Evolutionary conservation across 2,888 invertebrate species (phyloP), one percentile per base, ranked within the genome.

Genomic region (Acrocyrtus sp.): DNA sequence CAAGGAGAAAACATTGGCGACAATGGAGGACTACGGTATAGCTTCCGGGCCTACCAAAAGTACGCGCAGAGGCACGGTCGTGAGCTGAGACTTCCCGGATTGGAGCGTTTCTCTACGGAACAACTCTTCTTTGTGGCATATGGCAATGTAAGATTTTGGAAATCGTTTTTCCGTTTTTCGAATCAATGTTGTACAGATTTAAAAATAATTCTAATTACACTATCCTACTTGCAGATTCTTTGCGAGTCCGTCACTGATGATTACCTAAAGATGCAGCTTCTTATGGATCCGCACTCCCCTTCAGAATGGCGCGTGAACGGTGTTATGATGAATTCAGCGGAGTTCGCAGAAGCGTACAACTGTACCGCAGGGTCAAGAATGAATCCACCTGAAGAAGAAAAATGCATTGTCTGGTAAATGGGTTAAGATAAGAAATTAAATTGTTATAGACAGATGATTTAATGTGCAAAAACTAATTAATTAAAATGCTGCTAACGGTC

Each of bases 11-110:
- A 60, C 22, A 60, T 60, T 47, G 60, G 82, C 0, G 98, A 98
- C 83, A 97, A 97, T 83, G 97, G 97, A 0, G 97, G 97, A 0
- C 88, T 98, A 61, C 95, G 96, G 82, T 94, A 96, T 84, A 93
- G 96, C 0, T 97, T 90, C 81, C 84, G 86, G 81, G 93, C 95
- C 1, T 96, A 95, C 84, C 87, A 90, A 78, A 89, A 89, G 78
- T 95, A 94, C 92, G 85, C 92, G 15, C 83, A 85, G 45, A 84
- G 86, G 15, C 84, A 87, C 0, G 72, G 65, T 15, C 43, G 10
- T 12, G 74, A 72, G 1, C 85, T 84, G 76, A 92, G 92, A 83
- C 85, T 87, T 87, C 89, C 56, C 82, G 95, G 79, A 90, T 92
- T 0, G 90, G 91, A 67, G 84, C 84, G 87, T 63, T 88, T 91